Conservation (phyloP, 2,797 vertebrate genomes). For the Lutjanus campechanus region DNA sequence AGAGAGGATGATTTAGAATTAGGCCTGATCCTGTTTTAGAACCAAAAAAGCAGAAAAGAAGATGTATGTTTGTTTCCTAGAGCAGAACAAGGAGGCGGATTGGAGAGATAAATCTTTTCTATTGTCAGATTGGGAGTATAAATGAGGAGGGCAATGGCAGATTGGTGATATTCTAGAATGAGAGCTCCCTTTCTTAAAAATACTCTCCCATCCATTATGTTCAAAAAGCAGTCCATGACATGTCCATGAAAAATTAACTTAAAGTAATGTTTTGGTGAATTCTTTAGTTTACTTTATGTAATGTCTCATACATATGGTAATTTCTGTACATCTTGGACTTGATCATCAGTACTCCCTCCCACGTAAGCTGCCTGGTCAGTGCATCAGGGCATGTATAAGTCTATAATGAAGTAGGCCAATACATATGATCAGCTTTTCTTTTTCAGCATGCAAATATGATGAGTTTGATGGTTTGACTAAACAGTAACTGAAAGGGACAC, state of each 20-base stretch:
- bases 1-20: conserved; percentile 8
- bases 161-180: conserved; percentile 20
- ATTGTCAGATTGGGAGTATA: neutral
- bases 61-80: conserved; percentile 13
- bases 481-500: neutral
- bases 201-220: conserved; percentile 1
- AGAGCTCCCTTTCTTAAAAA: neutral
- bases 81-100: conserved; percentile 5
- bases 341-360: neutral
- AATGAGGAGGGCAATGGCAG: conserved; percentile 21
- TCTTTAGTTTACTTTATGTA: neutral
- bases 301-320: conserved; percentile 12
- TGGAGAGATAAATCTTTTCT: conserved; percentile 9
- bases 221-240: neutral
- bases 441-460: neutral
- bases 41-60: conserved; percentile 38
- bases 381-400: neutral
- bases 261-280: neutral
- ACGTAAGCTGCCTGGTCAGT: neutral
- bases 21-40: conserved; percentile 19
- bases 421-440: neutral
- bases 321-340: neutral
- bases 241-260: neutral
- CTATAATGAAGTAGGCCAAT: neutral
- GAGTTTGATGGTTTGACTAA: conserved; percentile 3